Conservation (phyloP, 2,888 invertebrate genomes). For the Polymixis flavicincta region DNA sequence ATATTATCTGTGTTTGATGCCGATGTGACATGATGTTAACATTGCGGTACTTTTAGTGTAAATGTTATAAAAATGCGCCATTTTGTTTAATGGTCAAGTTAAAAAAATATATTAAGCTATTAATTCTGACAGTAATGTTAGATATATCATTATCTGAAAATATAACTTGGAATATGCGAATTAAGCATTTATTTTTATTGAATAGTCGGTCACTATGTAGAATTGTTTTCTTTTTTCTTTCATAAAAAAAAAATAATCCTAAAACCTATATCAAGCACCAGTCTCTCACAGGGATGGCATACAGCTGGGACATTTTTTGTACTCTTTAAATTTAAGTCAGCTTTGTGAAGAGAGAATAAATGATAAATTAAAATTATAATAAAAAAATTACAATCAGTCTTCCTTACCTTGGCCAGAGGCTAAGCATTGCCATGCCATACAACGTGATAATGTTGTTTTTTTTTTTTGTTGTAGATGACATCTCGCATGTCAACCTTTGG, state of each 20-base stretch:
- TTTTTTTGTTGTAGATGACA: no score
- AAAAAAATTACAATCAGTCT: no score
- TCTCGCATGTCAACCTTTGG: no score
- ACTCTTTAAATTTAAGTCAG: no score
- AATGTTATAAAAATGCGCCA: neutral
- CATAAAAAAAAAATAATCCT: no score
- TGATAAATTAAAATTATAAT: no score
- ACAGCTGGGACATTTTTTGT: no score
- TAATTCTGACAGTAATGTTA: neutral
- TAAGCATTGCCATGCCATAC: neutral
- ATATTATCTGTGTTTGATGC: conserved; percentile 34
- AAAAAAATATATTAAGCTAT: conserved; percentile 2
- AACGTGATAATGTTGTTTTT: neutral
- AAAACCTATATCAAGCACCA: no score
- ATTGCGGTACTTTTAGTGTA: conserved; percentile 10
- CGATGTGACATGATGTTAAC: conserved; percentile 16
- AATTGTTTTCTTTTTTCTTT: no score
- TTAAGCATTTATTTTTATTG: neutral
- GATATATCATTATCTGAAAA: neutral
- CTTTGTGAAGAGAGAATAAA: no score
- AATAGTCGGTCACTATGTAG: neutral
- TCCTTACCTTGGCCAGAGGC: neutral
- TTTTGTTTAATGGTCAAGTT: neutral
- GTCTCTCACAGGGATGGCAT: no score
- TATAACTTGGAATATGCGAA: neutral